Conservation (phyloP, 2,113 vertebrate species). For the Cricetomys ansorgei region DNA sequence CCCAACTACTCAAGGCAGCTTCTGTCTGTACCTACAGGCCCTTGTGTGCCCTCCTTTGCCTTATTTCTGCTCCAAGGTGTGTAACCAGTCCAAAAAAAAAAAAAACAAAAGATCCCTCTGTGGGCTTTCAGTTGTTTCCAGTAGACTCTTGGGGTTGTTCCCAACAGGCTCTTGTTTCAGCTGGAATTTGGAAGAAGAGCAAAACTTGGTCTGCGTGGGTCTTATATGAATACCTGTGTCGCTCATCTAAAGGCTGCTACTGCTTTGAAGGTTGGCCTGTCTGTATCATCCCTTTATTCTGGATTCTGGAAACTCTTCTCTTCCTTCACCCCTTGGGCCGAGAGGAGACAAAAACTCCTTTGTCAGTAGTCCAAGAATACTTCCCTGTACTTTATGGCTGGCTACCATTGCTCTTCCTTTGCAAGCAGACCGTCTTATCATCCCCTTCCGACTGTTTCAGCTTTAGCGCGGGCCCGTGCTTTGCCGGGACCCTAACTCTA, state of each 20-base stretch:
- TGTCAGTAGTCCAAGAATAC: no score
- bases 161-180: neutral
- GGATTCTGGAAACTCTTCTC: neutral
- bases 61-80: neutral
- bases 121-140: neutral
- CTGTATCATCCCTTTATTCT: neutral
- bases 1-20: neutral
- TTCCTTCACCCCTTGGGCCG: neutral
- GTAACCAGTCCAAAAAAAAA: neutral
- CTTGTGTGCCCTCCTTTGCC: neutral
- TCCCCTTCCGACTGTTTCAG: neutral
- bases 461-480: neutral
- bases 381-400: accelerated
- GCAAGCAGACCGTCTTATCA: neutral
- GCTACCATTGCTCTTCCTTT: neutral
- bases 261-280: neutral
- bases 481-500: neutral
- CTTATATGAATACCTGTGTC: neutral
- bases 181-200: neutral
- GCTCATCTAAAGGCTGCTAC: neutral
- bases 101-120: neutral
- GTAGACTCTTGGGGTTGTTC: neutral
- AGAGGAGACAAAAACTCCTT: neutral
- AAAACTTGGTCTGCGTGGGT: neutral
- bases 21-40: neutral